These are phyloP conservation scores for Exephanes ischioxanthus DNA, from an alignment of 2,888 invertebrate genomes.

Conservation along the genomic window DNA sequence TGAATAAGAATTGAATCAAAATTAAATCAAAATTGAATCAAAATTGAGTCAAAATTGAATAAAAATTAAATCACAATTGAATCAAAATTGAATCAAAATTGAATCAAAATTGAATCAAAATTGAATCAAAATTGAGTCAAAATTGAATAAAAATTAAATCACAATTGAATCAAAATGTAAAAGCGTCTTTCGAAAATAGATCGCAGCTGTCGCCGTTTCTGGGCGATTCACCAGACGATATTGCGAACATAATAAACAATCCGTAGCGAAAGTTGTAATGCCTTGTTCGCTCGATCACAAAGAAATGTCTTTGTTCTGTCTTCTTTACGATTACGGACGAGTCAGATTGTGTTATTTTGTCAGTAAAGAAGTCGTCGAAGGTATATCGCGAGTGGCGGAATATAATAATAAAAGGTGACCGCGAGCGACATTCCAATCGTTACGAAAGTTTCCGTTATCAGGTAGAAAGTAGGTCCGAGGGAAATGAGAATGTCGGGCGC, in stretches of 20 bases:
- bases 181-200: constrained; percentile 43
- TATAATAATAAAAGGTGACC: constrained; percentile 11
- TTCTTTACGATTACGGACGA: background rate
- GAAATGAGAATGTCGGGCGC: constrained; percentile 51
- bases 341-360: background rate
- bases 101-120: no score
- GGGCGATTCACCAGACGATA: constrained; percentile 17
- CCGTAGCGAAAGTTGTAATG: background rate
- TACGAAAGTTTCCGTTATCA: constrained; percentile 39
- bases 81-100: background rate
- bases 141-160: no score
- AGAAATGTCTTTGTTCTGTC: background rate
- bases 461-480: constrained; percentile 44
- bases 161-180: background rate
- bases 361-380: background rate
- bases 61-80: no score
- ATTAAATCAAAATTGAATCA: no score
- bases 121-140: no score
- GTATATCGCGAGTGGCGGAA: background rate
- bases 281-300: background rate
- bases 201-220: constrained; percentile 35
- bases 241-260: constrained; percentile 7
- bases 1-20: no score
- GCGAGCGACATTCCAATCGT: background rate
- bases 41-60: no score